Evolutionary conservation across 2,113 vertebrate genomes (phyloP).

Genomic region (Centrocercus urophasianus): DNA sequence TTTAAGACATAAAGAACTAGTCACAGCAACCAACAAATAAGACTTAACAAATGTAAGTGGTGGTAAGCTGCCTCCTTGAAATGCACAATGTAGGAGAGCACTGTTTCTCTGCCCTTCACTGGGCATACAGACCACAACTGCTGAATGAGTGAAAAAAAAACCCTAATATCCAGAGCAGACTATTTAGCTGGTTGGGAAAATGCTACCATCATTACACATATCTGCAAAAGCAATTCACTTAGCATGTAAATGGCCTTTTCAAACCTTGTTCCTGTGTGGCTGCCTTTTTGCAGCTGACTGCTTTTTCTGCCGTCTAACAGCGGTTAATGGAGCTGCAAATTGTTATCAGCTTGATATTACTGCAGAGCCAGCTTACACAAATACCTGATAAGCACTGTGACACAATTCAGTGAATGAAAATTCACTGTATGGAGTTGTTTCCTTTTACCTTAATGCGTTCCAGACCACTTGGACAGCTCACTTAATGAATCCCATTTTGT

Average conservation of each 20-base stretch:
- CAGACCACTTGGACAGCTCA: slow-evolving; percentile 42
- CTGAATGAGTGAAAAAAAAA: neutral
- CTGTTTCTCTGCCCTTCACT: neutral
- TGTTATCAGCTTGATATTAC: slow-evolving; percentile 37
- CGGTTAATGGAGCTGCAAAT: slow-evolving; percentile 36
- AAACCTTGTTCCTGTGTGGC: neutral
- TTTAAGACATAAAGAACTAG: neutral
- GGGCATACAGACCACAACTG: neutral
- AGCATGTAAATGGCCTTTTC: neutral
- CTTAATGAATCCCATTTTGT: slow-evolving; percentile 55
- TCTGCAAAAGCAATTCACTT: neutral
- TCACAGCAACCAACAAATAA: neutral
- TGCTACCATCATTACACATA: neutral
- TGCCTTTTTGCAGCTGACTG: neutral
- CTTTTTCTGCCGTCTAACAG: slow-evolving; percentile 13
- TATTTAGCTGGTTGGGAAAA: neutral
- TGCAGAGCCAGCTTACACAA: neutral
- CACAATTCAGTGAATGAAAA: slow-evolving; percentile 31
- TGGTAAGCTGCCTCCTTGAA: neutral
- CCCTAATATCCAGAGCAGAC: neutral
- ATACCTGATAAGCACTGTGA: slow-evolving; percentile 18
- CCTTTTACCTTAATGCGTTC: slow-evolving; percentile 45
- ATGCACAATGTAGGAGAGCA: neutral
- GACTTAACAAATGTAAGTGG: neutral
- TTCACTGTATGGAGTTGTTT: neutral